phyloP scores from a whole-genome alignment of 2,888 invertebrate species.

The Camptogramma bilineatum region DNA sequence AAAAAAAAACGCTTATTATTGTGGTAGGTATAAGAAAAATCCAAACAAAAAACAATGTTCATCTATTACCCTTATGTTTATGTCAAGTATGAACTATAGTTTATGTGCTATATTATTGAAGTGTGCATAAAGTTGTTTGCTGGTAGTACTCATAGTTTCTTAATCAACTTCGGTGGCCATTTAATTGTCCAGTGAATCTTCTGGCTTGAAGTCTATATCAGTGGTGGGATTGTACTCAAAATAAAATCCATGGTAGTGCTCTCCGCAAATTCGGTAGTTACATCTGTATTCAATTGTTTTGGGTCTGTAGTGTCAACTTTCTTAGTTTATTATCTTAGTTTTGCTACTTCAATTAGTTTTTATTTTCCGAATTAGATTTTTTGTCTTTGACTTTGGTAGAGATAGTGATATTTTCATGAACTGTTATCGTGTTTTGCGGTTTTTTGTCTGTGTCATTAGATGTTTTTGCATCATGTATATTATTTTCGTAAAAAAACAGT shows the following conservation, averaged over 20 bases:
- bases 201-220: background rate
- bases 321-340: background rate
- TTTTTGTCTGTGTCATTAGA: background rate
- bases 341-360: background rate
- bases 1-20: background rate
- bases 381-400: background rate
- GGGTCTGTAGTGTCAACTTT: background rate
- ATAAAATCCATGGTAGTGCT: too few relatives aligned
- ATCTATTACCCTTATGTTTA: background rate
- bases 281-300: background rate
- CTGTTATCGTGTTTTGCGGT: background rate
- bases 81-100: too few relatives aligned
- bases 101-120: background rate
- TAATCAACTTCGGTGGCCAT: background rate
- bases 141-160: background rate
- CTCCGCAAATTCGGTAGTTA: background rate
- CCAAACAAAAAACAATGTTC: background rate
- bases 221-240: background rate
- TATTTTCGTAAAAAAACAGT: conserved; percentile 3
- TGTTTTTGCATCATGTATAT: background rate
- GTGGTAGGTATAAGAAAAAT: background rate
- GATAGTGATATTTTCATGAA: background rate
- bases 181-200: background rate
- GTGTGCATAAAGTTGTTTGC: too few relatives aligned
- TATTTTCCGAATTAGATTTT: background rate